Percentiles rank a stretch among this genome's conserved stretches.
Evolutionary conservation across 2,888 invertebrate species (phyloP).

Genomic region (Unio pictorum): DNA sequence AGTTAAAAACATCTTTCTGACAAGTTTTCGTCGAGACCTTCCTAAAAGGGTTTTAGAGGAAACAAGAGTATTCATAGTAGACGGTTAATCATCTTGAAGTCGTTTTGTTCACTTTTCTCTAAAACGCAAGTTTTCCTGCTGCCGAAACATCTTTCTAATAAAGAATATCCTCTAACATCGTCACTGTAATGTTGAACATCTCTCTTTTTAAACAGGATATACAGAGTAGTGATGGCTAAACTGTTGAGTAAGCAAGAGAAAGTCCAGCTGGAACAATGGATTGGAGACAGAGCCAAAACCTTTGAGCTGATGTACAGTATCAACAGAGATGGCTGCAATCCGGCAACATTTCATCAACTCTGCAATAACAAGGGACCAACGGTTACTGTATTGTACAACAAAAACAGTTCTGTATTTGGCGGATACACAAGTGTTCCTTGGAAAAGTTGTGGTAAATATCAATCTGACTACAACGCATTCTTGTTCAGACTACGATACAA

Average conservation of each 20-base stretch:
- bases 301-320: constrained; percentile 36
- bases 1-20: no score
- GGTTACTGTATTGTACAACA: constrained; percentile 39
- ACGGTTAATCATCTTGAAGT: no score
- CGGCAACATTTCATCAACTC: constrained; percentile 35
- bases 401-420: constrained; percentile 36
- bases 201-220: no score
- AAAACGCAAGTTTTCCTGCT: no score
- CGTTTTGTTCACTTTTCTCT: no score
- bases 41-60: no score
- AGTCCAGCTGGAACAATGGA: constrained; percentile 34
- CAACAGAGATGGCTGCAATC: constrained; percentile 30
- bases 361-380: constrained; percentile 46
- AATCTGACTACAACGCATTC: constrained; percentile 10
- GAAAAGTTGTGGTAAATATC: not conserved
- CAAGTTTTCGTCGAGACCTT: no score
- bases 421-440: constrained; percentile 32
- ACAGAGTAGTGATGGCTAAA: constrained; percentile 2
- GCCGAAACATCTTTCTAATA: no score
- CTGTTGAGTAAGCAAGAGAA: constrained; percentile 14
- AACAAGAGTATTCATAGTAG: no score
- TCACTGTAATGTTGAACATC: no score
- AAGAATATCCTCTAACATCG: no score
- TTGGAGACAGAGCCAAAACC: constrained; percentile 24
- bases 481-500: constrained; percentile 11